Evolutionary conservation across 2,888 invertebrate species (phyloP).

Genomic region (Pherbina coryleti): DNA sequence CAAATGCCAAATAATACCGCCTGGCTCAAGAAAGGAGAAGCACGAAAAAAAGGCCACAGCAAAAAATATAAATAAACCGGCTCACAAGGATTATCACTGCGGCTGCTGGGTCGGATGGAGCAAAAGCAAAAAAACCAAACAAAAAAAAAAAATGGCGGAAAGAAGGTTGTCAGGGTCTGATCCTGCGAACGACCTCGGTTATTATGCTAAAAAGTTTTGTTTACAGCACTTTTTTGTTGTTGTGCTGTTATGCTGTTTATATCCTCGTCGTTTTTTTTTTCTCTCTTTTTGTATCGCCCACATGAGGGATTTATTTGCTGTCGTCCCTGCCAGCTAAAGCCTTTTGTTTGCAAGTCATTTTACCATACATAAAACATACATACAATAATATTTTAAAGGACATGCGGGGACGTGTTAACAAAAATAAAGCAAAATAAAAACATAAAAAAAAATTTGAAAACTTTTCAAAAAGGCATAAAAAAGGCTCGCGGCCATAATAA

Average conservation of each 20-base stretch:
- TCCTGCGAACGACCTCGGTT: slow-evolving; percentile 16
- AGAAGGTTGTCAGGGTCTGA: background rate
- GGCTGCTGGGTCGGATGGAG: background rate
- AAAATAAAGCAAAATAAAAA: slow-evolving; percentile 19
- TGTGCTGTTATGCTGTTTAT: background rate
- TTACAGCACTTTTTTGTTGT: slow-evolving; percentile 6
- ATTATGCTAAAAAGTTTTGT: slow-evolving; percentile 29
- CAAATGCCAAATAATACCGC: background rate
- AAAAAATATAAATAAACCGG: background rate
- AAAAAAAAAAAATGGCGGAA: background rate
- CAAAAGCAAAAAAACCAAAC: background rate
- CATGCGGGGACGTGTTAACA: slow-evolving; percentile 25
- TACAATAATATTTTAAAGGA: slow-evolving; percentile 19
- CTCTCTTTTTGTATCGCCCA: background rate
- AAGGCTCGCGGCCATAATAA: slow-evolving; percentile 25
- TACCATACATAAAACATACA: slow-evolving; percentile 1
- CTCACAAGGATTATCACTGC: background rate
- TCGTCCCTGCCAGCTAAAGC: background rate
- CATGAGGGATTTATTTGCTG: slow-evolving; percentile 26
- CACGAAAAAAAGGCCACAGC: background rate
- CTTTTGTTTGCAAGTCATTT: background rate
- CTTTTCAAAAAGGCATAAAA: slow-evolving; percentile 11
- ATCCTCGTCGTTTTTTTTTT: slow-evolving; percentile 18
- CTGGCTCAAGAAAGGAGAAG: background rate
- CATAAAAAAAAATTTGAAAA: background rate